phyloP scores from a whole-genome alignment of 1,140 invertebrate genomes.

The Aporrectodea caliginosa region DNA sequence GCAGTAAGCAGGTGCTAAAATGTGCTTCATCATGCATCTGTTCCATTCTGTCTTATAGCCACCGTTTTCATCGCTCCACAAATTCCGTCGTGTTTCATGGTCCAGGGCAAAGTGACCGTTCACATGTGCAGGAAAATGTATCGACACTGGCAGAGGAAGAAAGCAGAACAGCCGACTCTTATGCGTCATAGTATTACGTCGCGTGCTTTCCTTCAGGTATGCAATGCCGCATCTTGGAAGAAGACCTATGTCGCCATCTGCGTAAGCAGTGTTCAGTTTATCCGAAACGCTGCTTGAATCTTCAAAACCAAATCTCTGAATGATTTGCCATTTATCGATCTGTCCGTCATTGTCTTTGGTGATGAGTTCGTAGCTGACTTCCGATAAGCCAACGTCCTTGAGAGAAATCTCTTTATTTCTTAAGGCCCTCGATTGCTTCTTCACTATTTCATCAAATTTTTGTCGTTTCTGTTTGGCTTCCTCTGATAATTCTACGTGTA shows the following conservation, averaged over 20 bases:
- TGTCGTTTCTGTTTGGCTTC: background rate
- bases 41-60: conserved; percentile 42
- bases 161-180: conserved; percentile 42
- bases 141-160: conserved; percentile 45
- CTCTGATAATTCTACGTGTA: background rate
- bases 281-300: conserved; percentile 18
- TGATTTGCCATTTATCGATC: conserved; percentile 33
- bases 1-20: conserved; percentile 41
- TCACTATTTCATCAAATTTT: background rate
- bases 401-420: conserved; percentile 5
- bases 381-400: background rate
- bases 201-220: conserved; percentile 9
- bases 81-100: conserved; percentile 43
- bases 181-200: background rate
- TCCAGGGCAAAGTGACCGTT: conserved; percentile 52
- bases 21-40: conserved; percentile 34
- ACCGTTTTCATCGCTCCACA: conserved; percentile 39
- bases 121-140: conserved; percentile 46
- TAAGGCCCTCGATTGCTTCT: background rate
- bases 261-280: conserved; percentile 31
- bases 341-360: background rate
- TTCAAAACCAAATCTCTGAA: conserved; percentile 41
- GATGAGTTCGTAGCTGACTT: background rate
- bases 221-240: conserved; percentile 46
- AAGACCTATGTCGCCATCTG: conserved; percentile 34